phyloP scores from a whole-genome alignment of 2,797 vertebrate species.

The Cheirogaleus major region DNA sequence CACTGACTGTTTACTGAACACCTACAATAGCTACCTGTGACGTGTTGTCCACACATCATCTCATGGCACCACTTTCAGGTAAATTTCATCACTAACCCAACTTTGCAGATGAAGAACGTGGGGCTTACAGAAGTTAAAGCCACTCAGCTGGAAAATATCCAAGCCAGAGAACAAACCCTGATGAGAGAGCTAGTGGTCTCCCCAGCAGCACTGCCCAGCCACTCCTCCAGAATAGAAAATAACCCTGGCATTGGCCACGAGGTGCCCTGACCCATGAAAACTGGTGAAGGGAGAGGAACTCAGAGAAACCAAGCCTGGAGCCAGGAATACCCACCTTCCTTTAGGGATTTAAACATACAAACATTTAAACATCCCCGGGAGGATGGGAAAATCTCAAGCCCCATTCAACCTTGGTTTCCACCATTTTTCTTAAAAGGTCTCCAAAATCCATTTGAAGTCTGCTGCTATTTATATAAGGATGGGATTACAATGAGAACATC shows the following conservation, averaged over 20 bases:
- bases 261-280: neutral
- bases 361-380: neutral
- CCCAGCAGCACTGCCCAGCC: rapidly evolving
- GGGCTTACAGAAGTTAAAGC: neutral
- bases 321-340: neutral
- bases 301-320: neutral
- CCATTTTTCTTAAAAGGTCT: neutral
- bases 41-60: neutral
- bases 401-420: neutral
- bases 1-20: neutral
- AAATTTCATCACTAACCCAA: neutral
- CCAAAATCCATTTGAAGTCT: slow-evolving; percentile 57
- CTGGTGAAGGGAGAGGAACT: neutral
- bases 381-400: neutral
- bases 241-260: neutral
- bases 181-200: neutral
- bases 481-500: slow-evolving; percentile 55
- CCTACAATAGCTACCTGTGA: neutral
- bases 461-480: neutral
- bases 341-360: neutral
- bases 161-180: neutral
- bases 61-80: neutral
- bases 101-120: neutral
- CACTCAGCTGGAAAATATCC: neutral
- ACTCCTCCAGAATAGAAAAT: neutral